Percentiles rank a stretch among this genome's conserved stretches.
Evolutionary conservation across 2,113 vertebrate species (phyloP).

Genomic region (Oenanthe melanoleuca): DNA sequence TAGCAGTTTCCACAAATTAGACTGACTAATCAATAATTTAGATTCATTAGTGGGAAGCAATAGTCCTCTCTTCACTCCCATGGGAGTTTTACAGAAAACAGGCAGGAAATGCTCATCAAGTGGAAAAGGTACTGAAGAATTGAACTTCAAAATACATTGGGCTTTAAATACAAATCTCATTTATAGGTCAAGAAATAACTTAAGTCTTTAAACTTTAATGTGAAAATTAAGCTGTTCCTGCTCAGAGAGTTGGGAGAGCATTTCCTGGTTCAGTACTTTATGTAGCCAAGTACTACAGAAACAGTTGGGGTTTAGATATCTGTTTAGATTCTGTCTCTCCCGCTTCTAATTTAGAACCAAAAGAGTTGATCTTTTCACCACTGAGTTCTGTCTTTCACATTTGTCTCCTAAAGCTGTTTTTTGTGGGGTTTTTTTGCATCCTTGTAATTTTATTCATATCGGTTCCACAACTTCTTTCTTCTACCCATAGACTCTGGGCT

Average conservation of each 20-base stretch:
- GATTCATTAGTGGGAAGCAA: constrained; percentile 12
- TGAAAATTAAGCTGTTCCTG: not conserved
- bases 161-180: constrained; percentile 19
- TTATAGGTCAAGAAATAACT: not conserved
- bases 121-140: not conserved
- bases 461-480: not conserved
- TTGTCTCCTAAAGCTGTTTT: not conserved
- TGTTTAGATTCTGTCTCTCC: not conserved
- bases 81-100: constrained; percentile 20
- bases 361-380: not conserved
- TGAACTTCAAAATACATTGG: not conserved
- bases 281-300: not conserved
- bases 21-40: constrained; percentile 58
- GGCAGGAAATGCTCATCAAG: not conserved
- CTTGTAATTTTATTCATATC: rapidly evolving
- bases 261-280: not conserved
- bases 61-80: constrained; percentile 5
- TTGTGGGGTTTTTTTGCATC: not conserved
- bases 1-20: constrained; percentile 2
- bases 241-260: not conserved
- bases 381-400: not conserved
- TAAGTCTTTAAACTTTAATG: not conserved
- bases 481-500: not conserved
- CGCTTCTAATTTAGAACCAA: not conserved
- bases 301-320: not conserved